Base-by-base conservation (phyloP, 2,113 vertebrate genomes). In the Leiothrix lutea region DNA sequence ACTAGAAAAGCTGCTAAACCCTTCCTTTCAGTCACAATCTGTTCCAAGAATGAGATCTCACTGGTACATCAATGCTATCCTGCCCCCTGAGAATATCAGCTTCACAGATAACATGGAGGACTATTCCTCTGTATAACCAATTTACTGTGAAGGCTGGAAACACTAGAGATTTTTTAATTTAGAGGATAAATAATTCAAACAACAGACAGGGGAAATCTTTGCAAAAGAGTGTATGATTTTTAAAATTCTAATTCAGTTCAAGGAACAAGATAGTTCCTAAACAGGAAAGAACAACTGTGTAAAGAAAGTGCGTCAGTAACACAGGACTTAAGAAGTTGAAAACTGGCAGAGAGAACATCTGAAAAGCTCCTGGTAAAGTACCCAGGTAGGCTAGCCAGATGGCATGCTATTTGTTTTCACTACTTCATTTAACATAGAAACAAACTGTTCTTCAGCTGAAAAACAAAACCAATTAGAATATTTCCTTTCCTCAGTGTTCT, bases 341-440 rank as follows among this genome's bases (percentile, higher is more conserved):
- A 90, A 88, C 28, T 80, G 69, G 19, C 48, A 86, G 82, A 67
- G 36, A 36, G 60, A 93, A 86, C 72, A 74, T 81, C 51, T 88
- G 88, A 95, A 94, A 83, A 78, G 31, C 90, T 90, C 48, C 82
- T 79, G 65, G 75, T 96, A 78, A 90, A 84, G 67, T 48, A 92
- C 38, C 47, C 53, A 74, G 75, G 92, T 96, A 94, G 67, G 79
- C 72, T 74, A 94, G 93, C 94, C 92, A 96, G 88, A 96, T 97
- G 96, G 94, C 75, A 84, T 57, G 78, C 69, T 96, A 88, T 94
- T 95, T 95, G 93, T 96, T 93, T 96, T 92, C 75, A 78, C 85
- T 95, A 96, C 92, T 88, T 94, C 88, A 93, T 93, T 96, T 86
- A 86, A 88, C 67, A 88, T 60, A 92, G 82, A 97, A 96, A 78